phyloP scores from a whole-genome alignment of 2,888 invertebrate genomes.

The Barypeithes pellucidus region DNA sequence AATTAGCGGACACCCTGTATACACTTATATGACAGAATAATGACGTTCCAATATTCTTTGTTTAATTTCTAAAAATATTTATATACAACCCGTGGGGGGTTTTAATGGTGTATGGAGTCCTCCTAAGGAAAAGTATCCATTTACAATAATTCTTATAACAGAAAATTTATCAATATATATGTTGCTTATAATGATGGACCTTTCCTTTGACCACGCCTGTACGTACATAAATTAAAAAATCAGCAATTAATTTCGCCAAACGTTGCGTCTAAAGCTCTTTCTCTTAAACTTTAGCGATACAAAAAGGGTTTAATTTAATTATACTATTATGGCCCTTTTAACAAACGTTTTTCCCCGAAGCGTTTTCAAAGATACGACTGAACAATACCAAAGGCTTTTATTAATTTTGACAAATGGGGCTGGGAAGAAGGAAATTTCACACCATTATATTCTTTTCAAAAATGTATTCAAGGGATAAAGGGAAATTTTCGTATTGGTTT shows the following conservation, averaged over 20 bases:
- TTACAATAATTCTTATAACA: too few species aligned
- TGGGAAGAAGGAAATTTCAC: constrained; percentile 14
- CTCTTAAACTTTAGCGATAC: constrained; percentile 13
- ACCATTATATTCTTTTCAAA: constrained; percentile 16
- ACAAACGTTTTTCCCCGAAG: constrained; percentile 15
- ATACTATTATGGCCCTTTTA: constrained; percentile 1
- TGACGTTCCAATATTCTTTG: too few species aligned
- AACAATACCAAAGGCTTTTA: constrained; percentile 19
- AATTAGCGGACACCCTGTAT: too few species aligned
- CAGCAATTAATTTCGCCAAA: not conserved
- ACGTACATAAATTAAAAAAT: not conserved
- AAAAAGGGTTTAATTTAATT: constrained; percentile 21
- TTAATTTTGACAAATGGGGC: constrained; percentile 27
- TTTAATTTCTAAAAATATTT: too few species aligned
- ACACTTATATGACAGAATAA: too few species aligned
- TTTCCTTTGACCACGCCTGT: too few species aligned
- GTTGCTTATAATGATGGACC: too few species aligned
- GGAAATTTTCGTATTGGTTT: not conserved
- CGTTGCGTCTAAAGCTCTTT: not conserved
- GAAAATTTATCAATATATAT: too few species aligned
- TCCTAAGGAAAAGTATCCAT: too few species aligned
- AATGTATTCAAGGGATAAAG: not conserved
- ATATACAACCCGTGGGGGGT: too few species aligned
- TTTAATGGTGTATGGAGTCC: too few species aligned
- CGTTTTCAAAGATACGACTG: constrained; percentile 7